Conservation (phyloP, 2,888 invertebrate genomes). For the Chaetogeoica ovagalla region DNA sequence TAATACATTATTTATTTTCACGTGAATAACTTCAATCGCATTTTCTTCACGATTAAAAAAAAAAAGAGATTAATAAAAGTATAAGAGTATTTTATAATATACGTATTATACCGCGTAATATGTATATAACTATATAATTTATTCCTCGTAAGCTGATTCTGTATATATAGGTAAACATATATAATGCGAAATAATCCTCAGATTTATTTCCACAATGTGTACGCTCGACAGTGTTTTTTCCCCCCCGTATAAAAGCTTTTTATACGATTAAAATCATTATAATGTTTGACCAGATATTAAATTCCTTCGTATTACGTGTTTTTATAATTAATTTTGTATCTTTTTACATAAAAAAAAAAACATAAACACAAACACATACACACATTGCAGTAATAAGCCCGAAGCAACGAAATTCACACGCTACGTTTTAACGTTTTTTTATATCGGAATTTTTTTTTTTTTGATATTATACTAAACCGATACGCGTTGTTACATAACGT, state of each 20-base stretch:
- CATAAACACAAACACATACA: too few relatives aligned
- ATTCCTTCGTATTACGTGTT: constrained; percentile 11
- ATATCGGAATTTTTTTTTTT: too few relatives aligned
- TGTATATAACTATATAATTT: constrained; percentile 3
- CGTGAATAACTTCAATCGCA: neutral
- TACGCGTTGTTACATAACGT: too few relatives aligned
- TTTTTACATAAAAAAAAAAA: neutral
- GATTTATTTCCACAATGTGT: constrained; percentile 2
- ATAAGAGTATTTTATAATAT: too few relatives aligned
- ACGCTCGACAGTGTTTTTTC: neutral
- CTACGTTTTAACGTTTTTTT: too few relatives aligned
- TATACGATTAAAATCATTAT: neutral
- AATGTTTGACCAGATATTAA: constrained; percentile 32
- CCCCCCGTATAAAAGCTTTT: neutral
- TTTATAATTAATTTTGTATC: constrained; percentile 10
- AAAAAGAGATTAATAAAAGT: constrained; percentile 15
- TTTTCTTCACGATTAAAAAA: constrained; percentile 17
- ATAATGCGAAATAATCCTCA: constrained; percentile 27
- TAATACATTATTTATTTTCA: too few relatives aligned
- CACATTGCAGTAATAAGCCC: neutral
- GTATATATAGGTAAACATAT: neutral
- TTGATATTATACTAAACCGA: too few relatives aligned
- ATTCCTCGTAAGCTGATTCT: constrained; percentile 20
- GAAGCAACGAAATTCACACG: neutral
- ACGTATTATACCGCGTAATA: too few relatives aligned